phyloP scores from a whole-genome alignment of 2,113 vertebrate species.

The Nesogale talazaci region DNA sequence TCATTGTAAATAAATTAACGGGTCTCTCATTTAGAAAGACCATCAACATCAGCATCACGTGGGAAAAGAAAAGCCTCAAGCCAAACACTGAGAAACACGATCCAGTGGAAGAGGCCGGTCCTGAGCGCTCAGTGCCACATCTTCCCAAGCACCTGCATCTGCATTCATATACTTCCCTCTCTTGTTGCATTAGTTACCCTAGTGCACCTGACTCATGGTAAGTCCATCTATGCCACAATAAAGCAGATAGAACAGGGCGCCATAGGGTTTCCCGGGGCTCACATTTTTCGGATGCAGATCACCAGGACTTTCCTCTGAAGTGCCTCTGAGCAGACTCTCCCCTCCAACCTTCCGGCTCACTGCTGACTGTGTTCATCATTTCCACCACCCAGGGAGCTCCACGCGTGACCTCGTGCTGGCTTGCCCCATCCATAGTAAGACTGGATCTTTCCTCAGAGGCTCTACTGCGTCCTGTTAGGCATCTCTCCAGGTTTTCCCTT shows the following conservation, averaged over 20 bases:
- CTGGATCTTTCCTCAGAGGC: neutral
- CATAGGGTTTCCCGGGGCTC: neutral
- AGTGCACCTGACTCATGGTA: accelerated
- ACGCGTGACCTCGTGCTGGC: neutral
- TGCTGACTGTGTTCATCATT: neutral
- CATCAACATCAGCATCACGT: conserved; percentile 65
- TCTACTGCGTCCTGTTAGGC: neutral
- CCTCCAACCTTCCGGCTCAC: neutral
- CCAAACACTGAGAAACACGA: conserved; percentile 10
- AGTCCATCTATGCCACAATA: neutral
- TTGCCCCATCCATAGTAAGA: accelerated
- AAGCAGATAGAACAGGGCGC: neutral
- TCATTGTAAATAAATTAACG: conserved; percentile 43
- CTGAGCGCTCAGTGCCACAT: accelerated
- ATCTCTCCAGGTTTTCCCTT: neutral
- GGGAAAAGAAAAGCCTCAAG: conserved; percentile 60
- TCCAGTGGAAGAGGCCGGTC: accelerated
- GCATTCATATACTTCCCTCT: accelerated
- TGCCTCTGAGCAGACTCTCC: neutral
- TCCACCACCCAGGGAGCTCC: neutral
- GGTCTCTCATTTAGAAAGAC: conserved; percentile 46
- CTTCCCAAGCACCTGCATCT: accelerated
- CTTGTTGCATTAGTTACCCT: neutral
- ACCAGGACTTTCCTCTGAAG: neutral
- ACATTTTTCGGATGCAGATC: neutral